phyloP scores from a whole-genome alignment of 2,888 invertebrate genomes.

The Drosophila niveifrons region DNA sequence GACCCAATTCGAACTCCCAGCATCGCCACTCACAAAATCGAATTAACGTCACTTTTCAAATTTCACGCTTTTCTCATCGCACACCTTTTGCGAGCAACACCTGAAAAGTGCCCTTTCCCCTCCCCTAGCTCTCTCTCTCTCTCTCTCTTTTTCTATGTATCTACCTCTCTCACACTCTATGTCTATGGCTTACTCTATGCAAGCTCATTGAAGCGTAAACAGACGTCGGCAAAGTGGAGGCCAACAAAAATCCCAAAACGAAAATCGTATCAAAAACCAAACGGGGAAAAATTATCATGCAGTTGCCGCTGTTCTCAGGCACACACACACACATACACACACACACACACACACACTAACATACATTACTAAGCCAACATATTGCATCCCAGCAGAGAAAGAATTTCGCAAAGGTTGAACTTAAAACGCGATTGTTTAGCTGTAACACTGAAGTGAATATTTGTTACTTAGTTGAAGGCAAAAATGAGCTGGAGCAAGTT shows the following conservation, averaged over 20 bases:
- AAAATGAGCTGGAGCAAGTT: no score
- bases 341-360: not conserved
- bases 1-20: slow-evolving; percentile 22
- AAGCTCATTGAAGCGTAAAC: slow-evolving; percentile 58
- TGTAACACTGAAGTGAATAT: no score
- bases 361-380: not conserved
- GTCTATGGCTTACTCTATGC: slow-evolving; percentile 2
- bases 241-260: slow-evolving; percentile 35
- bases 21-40: slow-evolving; percentile 54
- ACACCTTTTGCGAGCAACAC: slow-evolving; percentile 23
- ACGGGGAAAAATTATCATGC: slow-evolving; percentile 18
- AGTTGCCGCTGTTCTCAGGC: slow-evolving; percentile 19
- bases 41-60: slow-evolving; percentile 76
- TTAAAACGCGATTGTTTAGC: no score
- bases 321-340: not conserved
- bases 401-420: not conserved
- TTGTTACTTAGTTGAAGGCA: no score
- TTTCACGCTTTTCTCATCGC: slow-evolving; percentile 64
- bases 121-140: not conserved
- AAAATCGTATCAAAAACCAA: slow-evolving; percentile 52
- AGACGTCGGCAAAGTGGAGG: slow-evolving; percentile 17
- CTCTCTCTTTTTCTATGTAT: not conserved
- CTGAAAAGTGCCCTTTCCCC: not conserved
- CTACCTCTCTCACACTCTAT: not conserved
- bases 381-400: not conserved